Conservation (phyloP, 2,797 vertebrate species). For the Neoniphon sammara region DNA sequence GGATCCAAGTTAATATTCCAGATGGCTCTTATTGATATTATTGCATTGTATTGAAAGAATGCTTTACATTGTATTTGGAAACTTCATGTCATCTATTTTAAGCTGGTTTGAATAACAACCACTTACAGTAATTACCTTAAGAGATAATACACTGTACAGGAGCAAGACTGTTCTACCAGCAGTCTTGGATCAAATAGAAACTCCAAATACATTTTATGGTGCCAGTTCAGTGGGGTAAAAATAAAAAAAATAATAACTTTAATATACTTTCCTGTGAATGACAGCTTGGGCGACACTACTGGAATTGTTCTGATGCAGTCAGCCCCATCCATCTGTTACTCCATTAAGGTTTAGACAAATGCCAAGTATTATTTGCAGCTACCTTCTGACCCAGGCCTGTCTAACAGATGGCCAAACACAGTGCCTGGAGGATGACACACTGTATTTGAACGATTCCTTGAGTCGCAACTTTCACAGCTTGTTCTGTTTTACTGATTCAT, state of each 20-base stretch:
- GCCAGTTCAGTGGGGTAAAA: not conserved
- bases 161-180: not conserved
- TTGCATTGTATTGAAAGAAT: not conserved
- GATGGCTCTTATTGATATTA: not conserved
- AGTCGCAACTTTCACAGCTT: too few relatives aligned
- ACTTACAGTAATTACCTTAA: not conserved
- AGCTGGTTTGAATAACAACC: not conserved
- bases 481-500: not conserved
- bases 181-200: not conserved
- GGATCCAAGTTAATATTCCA: not conserved
- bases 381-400: slow-evolving; percentile 4
- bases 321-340: not conserved
- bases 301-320: not conserved
- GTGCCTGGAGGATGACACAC: not conserved
- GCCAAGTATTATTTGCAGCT: not conserved
- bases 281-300: not conserved
- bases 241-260: too few relatives aligned
- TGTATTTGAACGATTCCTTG: not conserved
- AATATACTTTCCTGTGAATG: not conserved
- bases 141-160: not conserved
- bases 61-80: not conserved
- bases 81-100: too few relatives aligned
- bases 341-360: not conserved
- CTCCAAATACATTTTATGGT: not conserved
- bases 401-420: slow-evolving; percentile 2